phyloP scores from a whole-genome alignment of 2,888 invertebrate genomes.

The Hypena proboscidalis region DNA sequence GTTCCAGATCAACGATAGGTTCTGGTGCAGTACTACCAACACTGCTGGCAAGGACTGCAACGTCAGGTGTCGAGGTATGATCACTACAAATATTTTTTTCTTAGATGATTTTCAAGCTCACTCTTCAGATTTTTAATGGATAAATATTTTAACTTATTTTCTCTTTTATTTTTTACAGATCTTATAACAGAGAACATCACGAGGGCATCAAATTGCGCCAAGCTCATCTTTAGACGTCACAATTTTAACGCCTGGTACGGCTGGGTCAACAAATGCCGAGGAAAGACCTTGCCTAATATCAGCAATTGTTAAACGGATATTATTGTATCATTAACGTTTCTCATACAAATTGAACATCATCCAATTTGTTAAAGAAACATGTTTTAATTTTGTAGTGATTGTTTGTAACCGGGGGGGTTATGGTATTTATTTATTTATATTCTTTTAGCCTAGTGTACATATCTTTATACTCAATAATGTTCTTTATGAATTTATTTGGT shows the following conservation, averaged over 20 bases:
- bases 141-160: too few species aligned
- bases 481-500: too few species aligned
- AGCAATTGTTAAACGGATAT: conserved; percentile 43
- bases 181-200: not conserved
- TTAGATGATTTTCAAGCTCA: too few species aligned
- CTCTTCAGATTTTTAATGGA: too few species aligned
- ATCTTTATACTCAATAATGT: too few species aligned
- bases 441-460: too few species aligned
- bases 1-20: conserved; percentile 50
- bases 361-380: too few species aligned
- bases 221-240: conserved; percentile 45
- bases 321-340: not conserved
- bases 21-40: conserved; percentile 63
- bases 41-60: not conserved
- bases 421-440: too few species aligned
- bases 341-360: too few species aligned
- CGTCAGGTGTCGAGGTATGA: not conserved
- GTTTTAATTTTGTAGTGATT: too few species aligned
- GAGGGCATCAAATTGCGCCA: not conserved
- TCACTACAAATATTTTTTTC: not conserved
- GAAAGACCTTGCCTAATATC: conserved; percentile 52
- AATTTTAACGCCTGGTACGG: conserved; percentile 62
- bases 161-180: not conserved
- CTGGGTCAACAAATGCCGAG: conserved; percentile 56
- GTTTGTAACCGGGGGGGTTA: too few species aligned